Base-by-base conservation (phyloP, 2,888 invertebrate species). In the Loripinus fragilis region DNA sequence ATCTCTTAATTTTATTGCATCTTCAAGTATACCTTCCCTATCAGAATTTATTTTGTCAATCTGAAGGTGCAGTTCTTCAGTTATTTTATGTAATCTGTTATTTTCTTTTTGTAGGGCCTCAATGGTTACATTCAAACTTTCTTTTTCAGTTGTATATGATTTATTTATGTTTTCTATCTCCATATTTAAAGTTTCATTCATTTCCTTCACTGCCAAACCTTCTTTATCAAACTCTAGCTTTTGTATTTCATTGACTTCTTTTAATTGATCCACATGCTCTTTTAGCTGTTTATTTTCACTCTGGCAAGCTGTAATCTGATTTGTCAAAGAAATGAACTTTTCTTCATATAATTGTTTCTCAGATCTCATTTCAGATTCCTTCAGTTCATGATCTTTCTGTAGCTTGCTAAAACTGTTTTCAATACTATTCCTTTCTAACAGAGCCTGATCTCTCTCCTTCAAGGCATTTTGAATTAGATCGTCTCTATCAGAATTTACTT, bases 51-150 rank as follows among this genome's bases (percentile, higher is more conserved):
- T 17, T 20, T 60, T 25, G 28, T 60, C 60, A 33, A 60, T 33
- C 1, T 60, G 33, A 1, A 5, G 20, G 3, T 33, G 7, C 42
- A 67, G 42, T 20, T 41, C 28, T 7, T 42, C 8, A 41, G 41
- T 2, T 25, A 25, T 23, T 25, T 67, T 23, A 23, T 41, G 67
- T 23, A 74, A 68, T 3, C 35, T 1, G 12, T 0, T n/a, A 55
- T 74, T 67, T 68, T 65, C 66, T 25, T 23, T 30, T 45, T 50
- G 52, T 12, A 78, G 20, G 8, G 17, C 48, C 28, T 52, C 17
- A 20, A 66, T 70, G 25, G 69, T 70, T 38, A 70, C 74, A 25
- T 70, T 69, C 42, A 78, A 33, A 50, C 28, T 28, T 42, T 45
- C 65, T 45, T 66, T 45, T 55, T 35, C 74, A 12, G 33, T 2